Base-by-base conservation (phyloP, 2,888 invertebrate species). In the Cheilosia grossa region DNA sequence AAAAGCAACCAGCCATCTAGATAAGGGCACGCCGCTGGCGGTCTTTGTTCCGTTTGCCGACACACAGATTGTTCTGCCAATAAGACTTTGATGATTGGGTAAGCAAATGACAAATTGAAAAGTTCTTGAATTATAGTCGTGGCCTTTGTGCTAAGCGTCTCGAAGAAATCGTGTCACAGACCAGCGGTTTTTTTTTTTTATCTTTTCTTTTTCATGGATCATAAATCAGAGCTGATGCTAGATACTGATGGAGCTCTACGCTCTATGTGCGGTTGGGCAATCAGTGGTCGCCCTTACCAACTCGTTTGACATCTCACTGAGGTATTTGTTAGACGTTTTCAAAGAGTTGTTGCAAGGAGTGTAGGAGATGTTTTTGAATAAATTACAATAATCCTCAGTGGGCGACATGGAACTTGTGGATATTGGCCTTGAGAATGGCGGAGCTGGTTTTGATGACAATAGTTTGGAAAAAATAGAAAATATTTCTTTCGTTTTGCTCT, bases 91-190 rank as follows among this genome's bases (percentile, higher is more conserved):
- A 24, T 64, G 61, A 63, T 74, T 77, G 77, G 51, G 70, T n/a
- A 77, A 82, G 64, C 54, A 30, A 59, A 82, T 70, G 82, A 77
- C 77, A 70, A 82, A 82, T 82, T 82, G 77, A 77, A 64, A 70
- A 70, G 37, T 58, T 51, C 58, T 53, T 10, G 21, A 7, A 2
- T 33, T 24, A 24, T 24, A n/a, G 33, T 37, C 42, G 19, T 42
- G 17, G 15, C 17, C 42, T 42, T 56, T 37, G 13, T 21, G 37
- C 37, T 13, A 4, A 37, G 37, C 13, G 13, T 59, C 44, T 59
- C 78, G 58, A 66, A 37, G 66, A 19, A 79, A 72, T 72, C 72
- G 72, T 79, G 72, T 73, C 73, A 72, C 21, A 33, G 58, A 54
- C 17, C 54, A n/a, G 33, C 44, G 30, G 44, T 4, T 61, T 58